A percentile compares a stretch with the other conserved stretches of the same genome.
Evolutionary conservation across 2,113 vertebrate genomes (phyloP).

Genomic region (Thamnaconus septentrionalis): DNA sequence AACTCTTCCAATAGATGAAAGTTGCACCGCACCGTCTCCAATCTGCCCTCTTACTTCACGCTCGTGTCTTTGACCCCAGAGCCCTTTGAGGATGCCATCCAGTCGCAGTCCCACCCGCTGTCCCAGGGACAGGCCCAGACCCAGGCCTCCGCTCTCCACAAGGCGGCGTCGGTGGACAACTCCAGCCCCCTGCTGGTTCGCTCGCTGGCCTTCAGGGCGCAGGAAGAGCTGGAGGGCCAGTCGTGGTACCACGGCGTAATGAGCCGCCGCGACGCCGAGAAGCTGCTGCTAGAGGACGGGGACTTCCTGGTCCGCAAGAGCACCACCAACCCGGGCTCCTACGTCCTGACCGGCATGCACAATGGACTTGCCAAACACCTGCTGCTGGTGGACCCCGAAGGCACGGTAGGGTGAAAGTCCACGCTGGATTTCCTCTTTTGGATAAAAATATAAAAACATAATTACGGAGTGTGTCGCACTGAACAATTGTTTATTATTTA

Average conservation of each 20-base stretch:
- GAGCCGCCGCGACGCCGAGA: slow-evolving; percentile 93
- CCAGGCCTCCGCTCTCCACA: slow-evolving; percentile 72
- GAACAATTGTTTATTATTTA: neutral
- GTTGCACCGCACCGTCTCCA: neutral
- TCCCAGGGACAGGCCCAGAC: slow-evolving; percentile 69
- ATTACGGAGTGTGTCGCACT: neutral
- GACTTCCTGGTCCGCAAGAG: slow-evolving; percentile 97
- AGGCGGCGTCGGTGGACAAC: slow-evolving; percentile 81
- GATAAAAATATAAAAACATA: too few species aligned
- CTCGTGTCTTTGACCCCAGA: slow-evolving; percentile 70
- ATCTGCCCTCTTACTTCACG: neutral
- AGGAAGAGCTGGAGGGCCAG: slow-evolving; percentile 84
- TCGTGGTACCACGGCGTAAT: slow-evolving; percentile 93
- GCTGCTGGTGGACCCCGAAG: slow-evolving; percentile 93
- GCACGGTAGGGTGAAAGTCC: slow-evolving; percentile 79
- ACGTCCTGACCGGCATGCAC: slow-evolving; percentile 95
- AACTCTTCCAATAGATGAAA: neutral
- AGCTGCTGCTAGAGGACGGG: slow-evolving; percentile 86
- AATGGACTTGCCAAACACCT: slow-evolving; percentile 92
- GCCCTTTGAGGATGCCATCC: slow-evolving; percentile 95
- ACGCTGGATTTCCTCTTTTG: too few species aligned
- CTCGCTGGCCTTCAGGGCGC: slow-evolving; percentile 70
- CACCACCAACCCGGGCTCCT: slow-evolving; percentile 91
- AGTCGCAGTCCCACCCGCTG: slow-evolving; percentile 74
- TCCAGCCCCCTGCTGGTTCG: slow-evolving; percentile 84